phyloP scores from a whole-genome alignment of 2,113 vertebrate species.

The Tachysurus fulvidraco region DNA sequence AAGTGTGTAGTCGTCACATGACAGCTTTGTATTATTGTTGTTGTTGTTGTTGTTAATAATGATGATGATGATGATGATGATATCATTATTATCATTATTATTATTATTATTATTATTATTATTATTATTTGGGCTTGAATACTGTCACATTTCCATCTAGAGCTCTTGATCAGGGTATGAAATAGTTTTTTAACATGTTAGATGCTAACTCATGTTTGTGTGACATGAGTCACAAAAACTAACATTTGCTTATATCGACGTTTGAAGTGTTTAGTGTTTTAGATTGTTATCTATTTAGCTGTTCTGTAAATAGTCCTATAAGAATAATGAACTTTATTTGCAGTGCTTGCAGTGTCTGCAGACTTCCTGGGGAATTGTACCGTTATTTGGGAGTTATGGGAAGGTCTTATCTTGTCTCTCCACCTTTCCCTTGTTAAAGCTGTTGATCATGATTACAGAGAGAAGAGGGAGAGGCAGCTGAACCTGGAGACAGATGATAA shows the following conservation, averaged over 20 bases:
- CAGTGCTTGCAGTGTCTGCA: background rate
- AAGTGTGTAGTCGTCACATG: background rate
- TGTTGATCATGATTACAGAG: constrained; percentile 28
- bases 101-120: constrained; percentile 7
- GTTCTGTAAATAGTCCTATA: background rate
- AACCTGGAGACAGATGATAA: background rate
- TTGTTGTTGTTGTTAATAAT: background rate
- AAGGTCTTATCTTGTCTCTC: constrained; percentile 27
- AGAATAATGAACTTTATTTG: background rate
- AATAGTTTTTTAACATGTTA: background rate
- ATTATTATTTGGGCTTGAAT: background rate
- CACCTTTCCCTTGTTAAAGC: constrained; percentile 15
- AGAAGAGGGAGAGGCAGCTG: constrained; percentile 30
- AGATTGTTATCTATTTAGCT: background rate
- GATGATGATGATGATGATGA: no score
- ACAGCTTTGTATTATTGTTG: background rate
- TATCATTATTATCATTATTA: background rate
- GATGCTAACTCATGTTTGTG: background rate
- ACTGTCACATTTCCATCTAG: background rate
- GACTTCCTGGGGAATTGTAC: constrained; percentile 46
- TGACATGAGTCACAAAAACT: no score
- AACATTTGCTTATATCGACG: no score
- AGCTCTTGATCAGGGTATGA: background rate
- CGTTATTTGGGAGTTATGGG: constrained; percentile 58
- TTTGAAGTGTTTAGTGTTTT: background rate